Evolutionary conservation across 2,888 invertebrate species (phyloP).

Genomic region (Eupithecia abbreviata): DNA sequence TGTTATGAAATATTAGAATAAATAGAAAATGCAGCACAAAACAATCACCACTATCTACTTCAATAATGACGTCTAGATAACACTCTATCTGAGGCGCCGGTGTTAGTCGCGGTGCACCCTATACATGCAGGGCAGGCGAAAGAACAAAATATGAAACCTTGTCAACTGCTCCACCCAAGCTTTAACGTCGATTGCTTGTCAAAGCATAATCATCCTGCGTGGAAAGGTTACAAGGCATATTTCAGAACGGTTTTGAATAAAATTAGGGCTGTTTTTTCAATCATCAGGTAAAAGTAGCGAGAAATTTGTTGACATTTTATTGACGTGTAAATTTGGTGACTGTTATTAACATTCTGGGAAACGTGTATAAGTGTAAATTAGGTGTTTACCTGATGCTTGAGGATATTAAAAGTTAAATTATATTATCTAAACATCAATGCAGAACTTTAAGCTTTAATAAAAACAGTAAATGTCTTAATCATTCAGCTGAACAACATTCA

Average conservation of each 20-base stretch:
- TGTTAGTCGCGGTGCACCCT: constrained; percentile 47
- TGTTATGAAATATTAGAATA: not conserved
- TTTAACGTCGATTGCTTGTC: constrained; percentile 51
- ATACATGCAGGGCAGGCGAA: constrained; percentile 54
- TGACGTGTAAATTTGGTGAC: not conserved
- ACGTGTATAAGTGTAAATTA: not conserved
- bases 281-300: constrained; percentile 3
- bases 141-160: constrained; percentile 60
- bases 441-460: not conserved
- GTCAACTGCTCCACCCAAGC: constrained; percentile 47
- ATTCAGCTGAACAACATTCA: no score
- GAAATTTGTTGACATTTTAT: not conserved
- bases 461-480: not conserved
- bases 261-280: not conserved
- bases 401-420: no score
- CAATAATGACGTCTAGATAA: constrained; percentile 22
- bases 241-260: not conserved
- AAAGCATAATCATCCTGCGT: constrained; percentile 57
- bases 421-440: no score
- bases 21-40: not conserved
- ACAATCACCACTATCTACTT: constrained; percentile 13
- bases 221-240: constrained; percentile 39
- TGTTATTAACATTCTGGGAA: not conserved
- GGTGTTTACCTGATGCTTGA: not conserved
- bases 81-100: constrained; percentile 14